Base-by-base conservation (phyloP, 1,140 invertebrate species). In the Ceratina calcarata region DNA sequence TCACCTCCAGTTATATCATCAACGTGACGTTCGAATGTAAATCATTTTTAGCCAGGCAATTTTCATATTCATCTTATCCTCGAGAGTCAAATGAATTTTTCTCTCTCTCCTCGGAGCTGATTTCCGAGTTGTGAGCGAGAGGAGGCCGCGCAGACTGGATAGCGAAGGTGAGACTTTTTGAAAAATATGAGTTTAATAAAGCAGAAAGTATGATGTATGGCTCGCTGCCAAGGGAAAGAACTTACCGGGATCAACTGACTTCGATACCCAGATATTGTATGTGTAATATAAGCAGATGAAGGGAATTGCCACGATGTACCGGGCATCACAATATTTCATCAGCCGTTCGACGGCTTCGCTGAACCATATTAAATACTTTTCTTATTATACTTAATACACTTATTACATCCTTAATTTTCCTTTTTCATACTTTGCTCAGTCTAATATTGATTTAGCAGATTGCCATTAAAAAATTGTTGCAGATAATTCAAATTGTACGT, bases 121-220 rank as follows among this genome's bases (percentile, higher is more conserved):
- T 88, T 88, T 88, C 81, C 72, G 86, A 82, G 65, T 81, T 83
- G 80, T 83, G 73, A 80, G 80, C 58, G 80, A 81, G 84, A 88
- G 71, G 80, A 81, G 79, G 57, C 65, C 74, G 71, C 27, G 62
- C 55, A 6, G 32, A 6, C 32, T 57, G 73, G 87, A 86, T 86
- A 86, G 81, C 80, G 72, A 67, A 80, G 79, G 80, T 82, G 83
- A 86, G 89, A 86, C 78, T 83, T 86, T 83, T 88, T 90, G 87
- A 91, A 91, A 92, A 91, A 91, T 92, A 92, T 92, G 90, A 91
- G 90, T 92, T 92, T 91, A 92, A 92, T 92, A 92, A 92, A 92
- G 91, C 90, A 90, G 87, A 87, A 88, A 86, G 87, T 87, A 86
- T 91, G 90, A 91, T 92, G 91, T 91, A 92, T 92, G 86, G 82